Conservation (phyloP, 2,888 invertebrate species). For the Agriopis marginaria region DNA sequence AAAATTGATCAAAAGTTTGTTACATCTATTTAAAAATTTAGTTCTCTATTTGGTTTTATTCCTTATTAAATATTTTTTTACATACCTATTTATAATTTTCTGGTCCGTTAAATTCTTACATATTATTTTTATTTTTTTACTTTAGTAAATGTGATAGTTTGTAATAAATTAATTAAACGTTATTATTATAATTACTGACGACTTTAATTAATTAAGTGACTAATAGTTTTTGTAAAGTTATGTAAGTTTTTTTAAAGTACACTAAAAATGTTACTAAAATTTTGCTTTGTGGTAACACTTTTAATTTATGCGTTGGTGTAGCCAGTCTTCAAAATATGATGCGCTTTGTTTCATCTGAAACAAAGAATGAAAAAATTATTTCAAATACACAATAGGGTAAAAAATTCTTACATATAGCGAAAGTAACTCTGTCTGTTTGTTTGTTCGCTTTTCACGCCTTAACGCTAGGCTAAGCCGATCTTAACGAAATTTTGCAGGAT, state of each 20-base stretch:
- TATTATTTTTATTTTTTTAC: background rate
- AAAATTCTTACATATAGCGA: too few relatives aligned
- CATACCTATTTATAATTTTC: slow-evolving; percentile 4
- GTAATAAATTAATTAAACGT: background rate
- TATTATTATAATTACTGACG: background rate
- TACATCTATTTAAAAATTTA: background rate
- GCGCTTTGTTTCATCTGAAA: slow-evolving; percentile 49
- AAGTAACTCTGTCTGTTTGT: too few relatives aligned
- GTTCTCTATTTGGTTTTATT: background rate
- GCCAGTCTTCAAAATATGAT: slow-evolving; percentile 33
- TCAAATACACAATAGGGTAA: too few relatives aligned
- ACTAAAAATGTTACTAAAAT: background rate
- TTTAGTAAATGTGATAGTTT: background rate
- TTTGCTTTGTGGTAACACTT: background rate
- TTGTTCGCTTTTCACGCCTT: too few relatives aligned
- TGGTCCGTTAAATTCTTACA: background rate
- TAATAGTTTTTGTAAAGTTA: background rate
- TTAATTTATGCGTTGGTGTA: slow-evolving; percentile 36
- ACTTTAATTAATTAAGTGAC: too few relatives aligned
- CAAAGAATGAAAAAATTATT: slow-evolving; percentile 40
- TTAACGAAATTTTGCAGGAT: too few relatives aligned
- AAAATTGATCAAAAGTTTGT: background rate
- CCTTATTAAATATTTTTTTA: background rate
- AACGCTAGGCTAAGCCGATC: too few relatives aligned
- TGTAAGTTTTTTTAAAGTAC: background rate